phyloP scores from a whole-genome alignment of 1,140 invertebrate species.

The Colletes latitarsis region DNA sequence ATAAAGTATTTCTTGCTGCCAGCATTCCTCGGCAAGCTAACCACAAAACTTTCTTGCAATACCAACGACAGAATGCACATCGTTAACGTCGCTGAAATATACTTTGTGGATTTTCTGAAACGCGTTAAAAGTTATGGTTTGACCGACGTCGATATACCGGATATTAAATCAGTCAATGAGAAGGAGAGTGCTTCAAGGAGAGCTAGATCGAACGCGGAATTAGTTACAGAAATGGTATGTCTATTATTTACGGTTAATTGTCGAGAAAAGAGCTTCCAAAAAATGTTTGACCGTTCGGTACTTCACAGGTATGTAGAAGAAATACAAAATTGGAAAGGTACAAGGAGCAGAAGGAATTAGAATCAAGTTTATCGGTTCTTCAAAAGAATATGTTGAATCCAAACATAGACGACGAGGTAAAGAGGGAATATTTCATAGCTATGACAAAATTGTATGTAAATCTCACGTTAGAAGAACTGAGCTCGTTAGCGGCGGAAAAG shows the following conservation, averaged over 20 bases:
- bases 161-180: constrained; percentile 61
- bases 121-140: constrained; percentile 90
- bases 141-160: constrained; percentile 83
- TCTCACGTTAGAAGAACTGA: constrained; percentile 89
- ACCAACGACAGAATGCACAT: constrained; percentile 85
- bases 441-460: constrained; percentile 89
- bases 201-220: constrained; percentile 68
- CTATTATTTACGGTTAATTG: neutral
- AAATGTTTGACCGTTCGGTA: neutral
- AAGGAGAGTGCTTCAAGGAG: constrained; percentile 33
- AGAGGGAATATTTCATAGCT: constrained; percentile 91
- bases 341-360: constrained; percentile 90
- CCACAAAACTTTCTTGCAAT: constrained; percentile 84
- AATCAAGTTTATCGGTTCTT: constrained; percentile 85
- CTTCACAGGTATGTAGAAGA: constrained; percentile 80
- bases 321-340: constrained; percentile 91
- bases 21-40: constrained; percentile 89
- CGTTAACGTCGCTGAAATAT: constrained; percentile 88
- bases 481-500: constrained; percentile 87
- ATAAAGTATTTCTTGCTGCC: constrained; percentile 93
- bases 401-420: constrained; percentile 89
- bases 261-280: constrained; percentile 2
- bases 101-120: constrained; percentile 92
- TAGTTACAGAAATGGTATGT: constrained; percentile 72
- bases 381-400: constrained; percentile 84